Base-by-base conservation (phyloP, 2,888 invertebrate genomes). In the Drosophila neotestacea region DNA sequence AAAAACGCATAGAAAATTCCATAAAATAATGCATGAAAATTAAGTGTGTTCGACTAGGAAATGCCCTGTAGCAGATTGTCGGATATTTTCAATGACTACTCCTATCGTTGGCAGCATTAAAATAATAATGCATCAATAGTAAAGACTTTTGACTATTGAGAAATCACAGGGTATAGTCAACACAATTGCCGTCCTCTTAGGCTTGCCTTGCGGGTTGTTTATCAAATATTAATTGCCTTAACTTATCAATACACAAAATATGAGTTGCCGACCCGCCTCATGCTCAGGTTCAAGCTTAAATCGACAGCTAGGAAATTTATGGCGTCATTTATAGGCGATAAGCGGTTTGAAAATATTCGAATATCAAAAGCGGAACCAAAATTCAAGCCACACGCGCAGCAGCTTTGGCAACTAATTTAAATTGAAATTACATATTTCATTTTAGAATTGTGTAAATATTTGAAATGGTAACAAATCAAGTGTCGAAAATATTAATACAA, bases 351-450 rank as follows among this genome's bases (percentile, higher is more conserved):
- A 70, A 61, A 70, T 55, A 65, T 62, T 70, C 28, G 27, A 44
- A 56, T 38, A 48, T 60, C 62, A n/a, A 54, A n/a, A 48, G 39
- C 56, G 38, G 48, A 56, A 41, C 42, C 22, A 47, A 64, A 64
- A 34, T 30, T 6, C 5, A 11, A 39, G 27, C 27, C 51, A 28
- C 36, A 64, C 51, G 39, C 62, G 54, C 28, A 6, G 48, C 27
- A 34, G 44, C 61, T 65, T 72, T 61, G 52, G 59, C 70, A 70
- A 77, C 81, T 60, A 63, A 88, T 86, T 85, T 64, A 59, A 87
- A 88, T 79, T 70, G 54, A 56, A 81, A 79, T 77, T 72, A 74
- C 73, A 88, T 88, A 79, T 83, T 81, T 83, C 75, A 81, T 77
- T 66, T 55, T 34, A 54, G 58, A 67, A 77, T 83, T 86, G 81